Evolutionary conservation across 2,797 vertebrate genomes (phyloP).

Genomic region (Phaenicophaeus curvirostris): DNA sequence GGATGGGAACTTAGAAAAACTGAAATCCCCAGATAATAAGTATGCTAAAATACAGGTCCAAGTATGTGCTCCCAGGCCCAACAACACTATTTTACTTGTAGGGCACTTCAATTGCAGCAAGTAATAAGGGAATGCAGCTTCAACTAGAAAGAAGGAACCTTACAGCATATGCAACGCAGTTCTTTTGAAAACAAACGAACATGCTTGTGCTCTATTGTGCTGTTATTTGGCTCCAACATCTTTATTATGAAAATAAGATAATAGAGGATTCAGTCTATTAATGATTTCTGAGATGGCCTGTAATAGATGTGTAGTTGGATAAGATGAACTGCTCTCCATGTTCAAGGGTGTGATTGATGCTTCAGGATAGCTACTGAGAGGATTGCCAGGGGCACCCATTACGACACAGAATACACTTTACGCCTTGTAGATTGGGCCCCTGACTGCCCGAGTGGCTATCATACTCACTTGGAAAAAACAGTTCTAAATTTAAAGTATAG

Average conservation of each 20-base stretch:
- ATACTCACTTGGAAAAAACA: not conserved
- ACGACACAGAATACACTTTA: not conserved
- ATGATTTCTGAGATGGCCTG: not conserved
- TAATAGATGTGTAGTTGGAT: not conserved
- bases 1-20: not conserved
- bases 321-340: not conserved
- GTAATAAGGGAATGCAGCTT: not conserved
- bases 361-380: not conserved
- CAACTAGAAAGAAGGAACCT: not conserved
- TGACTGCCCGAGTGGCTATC: not conserved
- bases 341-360: not conserved
- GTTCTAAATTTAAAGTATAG: not conserved
- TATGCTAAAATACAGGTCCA: not conserved
- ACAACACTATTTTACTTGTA: not conserved
- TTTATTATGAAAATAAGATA: constrained; percentile 13
- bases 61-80: not conserved
- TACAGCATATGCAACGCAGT: not conserved
- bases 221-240: not conserved
- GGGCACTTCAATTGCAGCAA: not conserved
- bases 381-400: not conserved
- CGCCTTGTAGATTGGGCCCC: not conserved
- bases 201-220: not conserved
- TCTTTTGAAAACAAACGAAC: not conserved
- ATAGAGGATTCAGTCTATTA: not conserved
- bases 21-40: not conserved